Percentiles rank a stretch among this genome's conserved stretches.
Evolutionary conservation across 37 sponge, comb jelly and placozoan species (phyloP).

Genomic region (Crambe crambe): DNA sequence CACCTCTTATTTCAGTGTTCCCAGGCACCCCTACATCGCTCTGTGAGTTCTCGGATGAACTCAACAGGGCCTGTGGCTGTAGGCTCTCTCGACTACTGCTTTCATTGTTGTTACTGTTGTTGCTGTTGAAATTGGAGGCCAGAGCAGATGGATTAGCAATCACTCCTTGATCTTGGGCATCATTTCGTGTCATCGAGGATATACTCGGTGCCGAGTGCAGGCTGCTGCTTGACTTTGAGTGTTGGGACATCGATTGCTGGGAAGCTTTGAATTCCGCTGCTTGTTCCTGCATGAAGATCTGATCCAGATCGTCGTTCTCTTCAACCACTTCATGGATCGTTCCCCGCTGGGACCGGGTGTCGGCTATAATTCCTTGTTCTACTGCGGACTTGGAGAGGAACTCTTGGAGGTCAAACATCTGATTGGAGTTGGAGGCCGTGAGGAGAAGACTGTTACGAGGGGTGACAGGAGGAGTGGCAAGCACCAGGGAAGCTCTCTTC

Average conservation of each 20-base stretch:
- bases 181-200: slow-evolving; percentile 1
- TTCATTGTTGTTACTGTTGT: slow-evolving; percentile 20
- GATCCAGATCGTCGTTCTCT: slow-evolving; percentile 13
- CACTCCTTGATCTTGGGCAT: slow-evolving; percentile 5
- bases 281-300: not conserved
- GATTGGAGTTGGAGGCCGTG: not conserved
- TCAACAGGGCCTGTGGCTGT: not conserved
- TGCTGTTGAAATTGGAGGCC: slow-evolving; percentile 14
- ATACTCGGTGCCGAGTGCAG: slow-evolving; percentile 17
- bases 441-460: slow-evolving; percentile 55
- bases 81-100: not conserved
- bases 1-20: not conserved
- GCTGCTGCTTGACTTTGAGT: slow-evolving; percentile 21
- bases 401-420: slow-evolving; percentile 37
- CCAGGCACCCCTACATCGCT: not conserved
- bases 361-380: no score
- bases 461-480: slow-evolving; percentile 29
- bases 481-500: slow-evolving; percentile 58
- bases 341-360: not conserved
- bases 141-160: not conserved
- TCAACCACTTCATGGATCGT: slow-evolving; percentile 56
- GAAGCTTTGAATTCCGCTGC: not conserved
- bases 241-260: slow-evolving; percentile 23
- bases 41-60: not conserved
- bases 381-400: slow-evolving; percentile 26